phyloP scores from a whole-genome alignment of 2,113 vertebrate species.

The Hypocryptadius cinnamomeus region DNA sequence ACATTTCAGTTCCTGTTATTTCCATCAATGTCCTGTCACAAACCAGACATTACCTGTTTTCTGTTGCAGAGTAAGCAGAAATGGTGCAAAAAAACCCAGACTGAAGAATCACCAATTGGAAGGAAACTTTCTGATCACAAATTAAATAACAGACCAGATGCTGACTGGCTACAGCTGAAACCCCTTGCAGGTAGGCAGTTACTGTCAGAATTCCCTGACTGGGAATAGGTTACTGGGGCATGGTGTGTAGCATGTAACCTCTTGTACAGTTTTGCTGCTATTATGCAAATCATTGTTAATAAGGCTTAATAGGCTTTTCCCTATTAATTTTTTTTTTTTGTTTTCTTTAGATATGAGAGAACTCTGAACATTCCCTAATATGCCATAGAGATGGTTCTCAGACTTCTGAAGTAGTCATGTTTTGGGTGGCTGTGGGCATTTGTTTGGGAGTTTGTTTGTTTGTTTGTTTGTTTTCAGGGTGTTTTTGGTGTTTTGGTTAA shows the following conservation, averaged over 20 bases:
- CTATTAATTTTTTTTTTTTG: not conserved
- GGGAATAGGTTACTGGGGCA: not conserved
- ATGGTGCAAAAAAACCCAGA: conserved; percentile 72
- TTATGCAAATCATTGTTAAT: conserved; percentile 32
- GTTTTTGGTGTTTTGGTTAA: not conserved
- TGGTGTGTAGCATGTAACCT: not conserved
- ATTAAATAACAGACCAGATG: conserved; percentile 85
- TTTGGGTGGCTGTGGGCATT: not conserved
- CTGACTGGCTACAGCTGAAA: conserved; percentile 94
- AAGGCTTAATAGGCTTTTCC: not conserved
- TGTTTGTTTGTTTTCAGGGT: not conserved
- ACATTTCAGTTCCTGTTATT: not conserved
- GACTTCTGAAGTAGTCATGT: not conserved
- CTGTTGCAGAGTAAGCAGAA: conserved; percentile 76
- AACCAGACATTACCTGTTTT: not conserved
- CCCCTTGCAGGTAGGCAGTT: conserved; percentile 76
- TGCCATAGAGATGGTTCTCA: not conserved
- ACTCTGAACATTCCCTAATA: not conserved
- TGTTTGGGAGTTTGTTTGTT: not conserved
- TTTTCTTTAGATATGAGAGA: conserved; percentile 9
- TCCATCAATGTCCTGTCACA: not conserved
- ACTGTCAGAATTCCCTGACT: not conserved
- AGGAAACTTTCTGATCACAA: conserved; percentile 94
- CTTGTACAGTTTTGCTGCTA: conserved; percentile 9
- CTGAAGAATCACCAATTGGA: conserved; percentile 81